These are phyloP conservation scores for Drosophila pruinosa DNA, from an alignment of 1,140 invertebrate species.

Conservation along the genomic window DNA sequence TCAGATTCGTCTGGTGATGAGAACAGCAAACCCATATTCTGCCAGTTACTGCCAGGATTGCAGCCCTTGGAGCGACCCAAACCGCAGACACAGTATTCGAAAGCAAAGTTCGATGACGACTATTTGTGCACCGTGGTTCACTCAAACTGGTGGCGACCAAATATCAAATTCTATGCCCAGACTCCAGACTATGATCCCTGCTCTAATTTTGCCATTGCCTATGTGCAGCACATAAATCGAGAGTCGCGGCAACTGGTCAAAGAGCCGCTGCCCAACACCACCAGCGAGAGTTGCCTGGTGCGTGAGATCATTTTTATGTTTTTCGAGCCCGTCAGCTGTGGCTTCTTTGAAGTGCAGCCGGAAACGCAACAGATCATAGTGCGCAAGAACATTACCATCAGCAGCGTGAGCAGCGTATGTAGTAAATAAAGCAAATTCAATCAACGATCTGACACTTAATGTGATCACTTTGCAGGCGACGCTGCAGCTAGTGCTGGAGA, in stretches of 20 bases:
- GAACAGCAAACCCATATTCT: too few relatives aligned
- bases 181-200: background rate
- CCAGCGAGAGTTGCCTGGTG: conserved; percentile 57
- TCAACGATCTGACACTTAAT: background rate
- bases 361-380: conserved; percentile 25
- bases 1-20: too few relatives aligned
- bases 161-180: conserved; percentile 26
- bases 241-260: conserved; percentile 10
- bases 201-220: conserved; percentile 61
- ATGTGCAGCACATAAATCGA: conserved; percentile 40
- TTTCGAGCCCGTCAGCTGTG: conserved; percentile 51
- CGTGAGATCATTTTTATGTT: conserved; percentile 81
- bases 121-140: conserved; percentile 33
- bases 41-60: conserved; percentile 9
- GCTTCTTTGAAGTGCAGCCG: conserved; percentile 60
- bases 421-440: background rate
- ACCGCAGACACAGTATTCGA: background rate
- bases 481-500: conserved; percentile 11
- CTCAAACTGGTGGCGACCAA: conserved; percentile 52
- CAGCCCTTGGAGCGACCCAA: background rate
- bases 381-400: conserved; percentile 52
- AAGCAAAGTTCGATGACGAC: background rate
- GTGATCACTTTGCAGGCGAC: conserved; percentile 7
- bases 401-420: conserved; percentile 54
- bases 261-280: conserved; percentile 45